Percentiles rank a stretch among this genome's conserved stretches.
Conservation (phyloP, 2,888 invertebrate species). For the Drosophila neonasuta region DNA sequence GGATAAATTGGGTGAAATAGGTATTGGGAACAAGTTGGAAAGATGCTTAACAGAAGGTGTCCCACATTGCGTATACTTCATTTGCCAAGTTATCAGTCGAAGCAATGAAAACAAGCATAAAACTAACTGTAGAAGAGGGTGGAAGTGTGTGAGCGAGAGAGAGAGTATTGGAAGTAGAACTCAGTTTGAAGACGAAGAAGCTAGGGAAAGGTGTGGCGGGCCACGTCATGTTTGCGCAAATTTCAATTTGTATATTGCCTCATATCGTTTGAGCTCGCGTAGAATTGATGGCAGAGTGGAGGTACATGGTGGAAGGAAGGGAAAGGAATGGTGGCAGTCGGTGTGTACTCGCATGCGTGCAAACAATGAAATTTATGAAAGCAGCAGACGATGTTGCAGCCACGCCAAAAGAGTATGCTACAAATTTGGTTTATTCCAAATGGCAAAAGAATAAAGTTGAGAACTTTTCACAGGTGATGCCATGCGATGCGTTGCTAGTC, state of each 20-base stretch:
- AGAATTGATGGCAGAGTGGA: conserved; percentile 47
- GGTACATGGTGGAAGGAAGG: neutral
- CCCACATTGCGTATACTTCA: conserved; percentile 37
- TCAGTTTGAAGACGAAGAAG: too few relatives aligned
- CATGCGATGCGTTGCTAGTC: neutral
- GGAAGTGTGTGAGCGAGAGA: neutral
- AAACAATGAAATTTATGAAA: conserved; percentile 73
- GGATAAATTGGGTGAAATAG: neutral
- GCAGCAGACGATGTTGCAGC: conserved; percentile 45
- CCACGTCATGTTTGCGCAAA: conserved; percentile 70
- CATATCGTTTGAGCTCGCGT: conserved; percentile 47
- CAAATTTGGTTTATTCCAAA: conserved; percentile 74
- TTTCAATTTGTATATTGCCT: conserved; percentile 76
- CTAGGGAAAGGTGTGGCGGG: conserved; percentile 6
- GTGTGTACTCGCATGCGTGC: conserved; percentile 43
- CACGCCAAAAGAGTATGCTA: conserved; percentile 59
- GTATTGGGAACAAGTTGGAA: conserved; percentile 6
- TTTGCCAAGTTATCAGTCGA: conserved; percentile 36
- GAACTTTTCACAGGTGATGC: conserved; percentile 47
- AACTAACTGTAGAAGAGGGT: conserved; percentile 5
- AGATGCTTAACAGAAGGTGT: conserved; percentile 26
- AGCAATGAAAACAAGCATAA: conserved; percentile 29
- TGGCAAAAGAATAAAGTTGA: conserved; percentile 58
- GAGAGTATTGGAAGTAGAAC: neutral
- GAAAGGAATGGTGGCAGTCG: neutral